Evolutionary conservation across 2,113 vertebrate genomes (phyloP).

Genomic region (Thalassoma bifasciatum): DNA sequence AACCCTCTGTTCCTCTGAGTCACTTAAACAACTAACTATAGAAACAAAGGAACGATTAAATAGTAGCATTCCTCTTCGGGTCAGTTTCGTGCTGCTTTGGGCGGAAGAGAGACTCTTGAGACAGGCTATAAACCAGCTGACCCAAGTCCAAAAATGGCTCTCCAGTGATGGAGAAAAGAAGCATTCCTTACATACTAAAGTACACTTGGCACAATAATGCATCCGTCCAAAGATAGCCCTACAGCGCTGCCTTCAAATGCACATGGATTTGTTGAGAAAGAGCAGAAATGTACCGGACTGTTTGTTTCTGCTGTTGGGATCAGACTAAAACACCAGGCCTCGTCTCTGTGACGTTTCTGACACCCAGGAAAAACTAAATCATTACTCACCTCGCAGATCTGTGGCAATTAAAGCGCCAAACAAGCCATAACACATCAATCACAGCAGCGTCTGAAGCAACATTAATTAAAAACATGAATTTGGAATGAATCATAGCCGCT

Average conservation of each 20-base stretch:
- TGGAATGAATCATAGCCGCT: constrained; percentile 32
- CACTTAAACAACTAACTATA: no score
- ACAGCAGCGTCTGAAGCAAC: constrained; percentile 9
- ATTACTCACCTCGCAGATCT: background rate
- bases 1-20: background rate
- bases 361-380: background rate
- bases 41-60: background rate
- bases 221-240: constrained; percentile 46
- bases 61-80: background rate
- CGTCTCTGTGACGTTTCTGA: background rate
- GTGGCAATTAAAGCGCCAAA: background rate
- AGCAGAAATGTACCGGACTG: constrained; percentile 4
- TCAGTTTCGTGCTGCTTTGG: constrained; percentile 6
- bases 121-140: constrained; percentile 38
- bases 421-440: constrained; percentile 28
- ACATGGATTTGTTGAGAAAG: constrained; percentile 15
- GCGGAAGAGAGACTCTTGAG: background rate
- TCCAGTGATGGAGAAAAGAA: constrained; percentile 25
- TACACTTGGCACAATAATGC: constrained; percentile 12
- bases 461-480: constrained; percentile 57
- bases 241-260: constrained; percentile 26
- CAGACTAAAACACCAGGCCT: constrained; percentile 6
- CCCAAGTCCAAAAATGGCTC: constrained; percentile 43
- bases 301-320: background rate
- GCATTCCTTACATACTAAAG: constrained; percentile 55